Evolutionary conservation across 2,797 vertebrate species (phyloP), one percentile per base, ranked within the genome.

Genomic region (Pseudomugil gertrudae): DNA sequence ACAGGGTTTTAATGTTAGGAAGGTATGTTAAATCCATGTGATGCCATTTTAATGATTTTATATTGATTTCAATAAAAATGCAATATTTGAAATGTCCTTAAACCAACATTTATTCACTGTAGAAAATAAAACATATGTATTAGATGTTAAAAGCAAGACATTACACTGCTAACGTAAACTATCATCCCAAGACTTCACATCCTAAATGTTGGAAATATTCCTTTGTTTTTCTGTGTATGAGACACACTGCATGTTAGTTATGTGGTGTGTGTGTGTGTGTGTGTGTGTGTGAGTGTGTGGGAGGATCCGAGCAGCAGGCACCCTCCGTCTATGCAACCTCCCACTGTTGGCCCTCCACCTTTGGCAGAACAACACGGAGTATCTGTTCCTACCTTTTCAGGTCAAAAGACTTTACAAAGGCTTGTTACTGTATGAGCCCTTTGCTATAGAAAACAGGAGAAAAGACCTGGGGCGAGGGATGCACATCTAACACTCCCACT

Each of bases 321-420:
- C 71, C 83, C 66, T 79, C 72, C 57, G 50, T 86, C 84, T 69
- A 84, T 71, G 52, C 86, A 68, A 89, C 84, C 86, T 79, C 74
- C 79, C 64, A 66, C 66, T 35, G 63, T 43, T 78, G 65, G 54
- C 79, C 62, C 69, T 75, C 75, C 75, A 80, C 75, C 84, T 81
- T 60, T 27, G 43, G 47, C 57, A 63, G 9, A 66, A 68, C 61
- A 47, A 54, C 72, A 74, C n/a, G 9, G 10, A 59, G 51, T 54
- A 77, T 78, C 57, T 54, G 48, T 62, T 85, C 51, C 69, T 62
- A 17, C 7, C 69, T 79, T 65, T 52, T 14, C 53, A 27, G 70
- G 72, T 78, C 53, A 63, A 57, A 5, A 47, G n/a, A 72, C 36
- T 81, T 72, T 71, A 67, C 64, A 57, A 52, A 57, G 59, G 69